These are phyloP conservation scores for Albula glossodonta DNA, from an alignment of 2,113 vertebrate genomes.

Conservation along the genomic window DNA sequence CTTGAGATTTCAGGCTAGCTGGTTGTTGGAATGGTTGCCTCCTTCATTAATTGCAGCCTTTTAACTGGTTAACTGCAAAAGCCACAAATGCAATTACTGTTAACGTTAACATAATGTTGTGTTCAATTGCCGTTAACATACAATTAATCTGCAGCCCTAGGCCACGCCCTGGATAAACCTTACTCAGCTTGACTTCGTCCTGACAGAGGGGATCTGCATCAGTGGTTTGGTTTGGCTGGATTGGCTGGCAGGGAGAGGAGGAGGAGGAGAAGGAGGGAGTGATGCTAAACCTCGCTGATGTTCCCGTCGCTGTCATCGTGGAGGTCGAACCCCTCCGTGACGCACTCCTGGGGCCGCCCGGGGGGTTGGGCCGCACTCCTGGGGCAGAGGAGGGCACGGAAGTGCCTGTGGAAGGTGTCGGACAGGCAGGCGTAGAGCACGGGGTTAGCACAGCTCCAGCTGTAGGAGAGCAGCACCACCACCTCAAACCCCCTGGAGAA, in stretches of 20 bases:
- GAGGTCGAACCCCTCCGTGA: slow-evolving; percentile 58
- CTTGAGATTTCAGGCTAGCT: no score
- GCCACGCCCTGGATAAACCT: no score
- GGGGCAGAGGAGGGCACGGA: slow-evolving; percentile 61
- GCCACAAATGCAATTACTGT: no score
- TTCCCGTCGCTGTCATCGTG: slow-evolving; percentile 44
- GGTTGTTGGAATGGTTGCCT: no score
- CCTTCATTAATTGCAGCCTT: no score
- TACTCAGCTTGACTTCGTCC: no score
- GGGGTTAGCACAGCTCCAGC: slow-evolving; percentile 75
- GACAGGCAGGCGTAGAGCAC: slow-evolving; percentile 72
- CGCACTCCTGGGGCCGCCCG: slow-evolving; percentile 27
- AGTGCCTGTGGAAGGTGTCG: slow-evolving; percentile 64
- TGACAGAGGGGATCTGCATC: no score
- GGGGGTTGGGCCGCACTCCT: slow-evolving; percentile 43
- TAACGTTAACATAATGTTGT: no score
- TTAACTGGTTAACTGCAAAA: no score
- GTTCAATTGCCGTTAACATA: no score
- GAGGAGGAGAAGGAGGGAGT: not conserved
- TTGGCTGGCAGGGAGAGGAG: not conserved
- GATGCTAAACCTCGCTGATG: slow-evolving; percentile 37
- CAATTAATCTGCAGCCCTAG: no score
- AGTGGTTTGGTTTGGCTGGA: no score
- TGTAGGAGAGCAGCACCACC: slow-evolving; percentile 72
- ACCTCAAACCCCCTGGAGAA: slow-evolving; percentile 64